Conservation (phyloP, 2,797 vertebrate species). For the Hippocampus kuda region DNA sequence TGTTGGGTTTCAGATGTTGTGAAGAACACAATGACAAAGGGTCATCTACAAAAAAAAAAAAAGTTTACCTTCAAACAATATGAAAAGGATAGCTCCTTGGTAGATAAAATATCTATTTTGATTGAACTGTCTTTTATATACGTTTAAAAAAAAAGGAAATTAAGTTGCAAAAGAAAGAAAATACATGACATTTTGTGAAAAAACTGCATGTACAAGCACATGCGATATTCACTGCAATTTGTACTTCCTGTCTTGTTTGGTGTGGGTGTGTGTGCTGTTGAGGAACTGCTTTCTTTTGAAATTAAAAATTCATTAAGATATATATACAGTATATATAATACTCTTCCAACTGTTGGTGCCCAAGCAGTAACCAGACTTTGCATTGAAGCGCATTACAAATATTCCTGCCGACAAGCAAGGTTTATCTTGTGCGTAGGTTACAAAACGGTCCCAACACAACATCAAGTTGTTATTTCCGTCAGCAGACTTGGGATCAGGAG, state of each 20-base stretch:
- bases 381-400: conserved; percentile 36
- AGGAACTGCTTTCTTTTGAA: conserved; percentile 43
- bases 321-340: conserved; percentile 20
- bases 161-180: conserved; percentile 42
- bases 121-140: conserved; percentile 45
- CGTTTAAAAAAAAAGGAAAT: conserved; percentile 21
- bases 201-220: conserved; percentile 50
- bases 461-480: conserved; percentile 48
- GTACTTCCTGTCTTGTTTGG: conserved; percentile 52
- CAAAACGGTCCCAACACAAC: conserved; percentile 38
- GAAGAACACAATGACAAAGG: not conserved
- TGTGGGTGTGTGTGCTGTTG: conserved; percentile 39
- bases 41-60: conserved; percentile 25
- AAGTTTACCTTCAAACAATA: conserved; percentile 39
- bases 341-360: conserved; percentile 49
- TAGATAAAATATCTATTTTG: conserved; percentile 51
- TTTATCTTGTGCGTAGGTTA: conserved; percentile 41
- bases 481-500: conserved; percentile 41
- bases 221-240: conserved; percentile 48
- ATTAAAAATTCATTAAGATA: conserved; percentile 16
- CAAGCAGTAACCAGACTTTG: conserved; percentile 45
- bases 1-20: conserved; percentile 31
- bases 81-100: conserved; percentile 31
- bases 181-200: conserved; percentile 33
- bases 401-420: conserved; percentile 46